Evolutionary conservation across 30 jellyfish, hydroid and myxozoan genomes (phyloP).

Genomic region (Aurelia coerulea): DNA sequence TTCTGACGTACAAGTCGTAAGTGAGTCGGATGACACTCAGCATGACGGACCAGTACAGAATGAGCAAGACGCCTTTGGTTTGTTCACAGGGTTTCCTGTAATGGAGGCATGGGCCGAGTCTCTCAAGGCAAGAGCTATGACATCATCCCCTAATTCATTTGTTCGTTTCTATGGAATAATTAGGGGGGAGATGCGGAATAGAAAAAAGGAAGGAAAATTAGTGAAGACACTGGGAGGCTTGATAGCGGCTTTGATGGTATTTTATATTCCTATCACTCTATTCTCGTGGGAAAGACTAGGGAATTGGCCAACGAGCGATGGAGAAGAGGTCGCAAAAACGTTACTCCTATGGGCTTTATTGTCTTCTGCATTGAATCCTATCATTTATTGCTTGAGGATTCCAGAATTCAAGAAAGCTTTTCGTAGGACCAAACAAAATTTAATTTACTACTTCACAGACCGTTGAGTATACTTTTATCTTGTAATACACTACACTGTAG

Average conservation of each 20-base stretch:
- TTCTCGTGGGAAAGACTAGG: conserved; percentile 41
- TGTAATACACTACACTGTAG: too few relatives aligned
- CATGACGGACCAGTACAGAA: background rate
- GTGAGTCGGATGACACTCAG: conserved; percentile 9
- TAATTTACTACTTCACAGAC: too few relatives aligned
- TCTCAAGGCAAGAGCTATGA: conserved; percentile 29
- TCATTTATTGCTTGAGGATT: conserved; percentile 49
- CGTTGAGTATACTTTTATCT: too few relatives aligned
- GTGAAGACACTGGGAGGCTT: conserved; percentile 66
- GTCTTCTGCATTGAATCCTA: conserved; percentile 60
- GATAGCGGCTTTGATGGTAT: conserved; percentile 46
- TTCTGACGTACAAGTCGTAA: background rate
- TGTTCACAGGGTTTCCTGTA: conserved; percentile 54
- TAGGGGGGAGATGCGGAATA: conserved; percentile 52
- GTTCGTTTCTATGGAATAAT: conserved; percentile 47
- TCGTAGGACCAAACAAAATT: background rate
- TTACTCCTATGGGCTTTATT: conserved; percentile 55
- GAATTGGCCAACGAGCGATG: conserved; percentile 16
- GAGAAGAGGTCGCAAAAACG: conserved; percentile 1
- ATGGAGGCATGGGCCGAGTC: conserved; percentile 70
- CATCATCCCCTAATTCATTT: conserved; percentile 43
- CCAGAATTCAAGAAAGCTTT: conserved; percentile 62
- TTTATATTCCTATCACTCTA: conserved; percentile 50
- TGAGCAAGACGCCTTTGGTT: conserved; percentile 11
- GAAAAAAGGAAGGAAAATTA: conserved; percentile 55